Conservation (phyloP, 2,797 vertebrate species). For the Gallinago nigripennis region DNA sequence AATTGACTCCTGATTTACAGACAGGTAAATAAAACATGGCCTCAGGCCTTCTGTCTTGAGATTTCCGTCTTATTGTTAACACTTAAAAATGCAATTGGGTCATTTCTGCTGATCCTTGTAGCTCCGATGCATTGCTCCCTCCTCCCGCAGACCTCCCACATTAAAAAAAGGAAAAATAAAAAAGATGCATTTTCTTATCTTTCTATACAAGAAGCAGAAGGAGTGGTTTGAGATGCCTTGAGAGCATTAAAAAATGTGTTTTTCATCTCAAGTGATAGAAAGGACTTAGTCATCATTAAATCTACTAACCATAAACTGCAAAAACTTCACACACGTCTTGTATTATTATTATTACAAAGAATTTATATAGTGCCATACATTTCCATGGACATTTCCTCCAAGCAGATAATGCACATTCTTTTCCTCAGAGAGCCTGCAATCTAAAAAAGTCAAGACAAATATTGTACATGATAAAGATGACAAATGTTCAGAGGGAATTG, state of each 20-base stretch:
- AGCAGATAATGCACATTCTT: slow-evolving; percentile 36
- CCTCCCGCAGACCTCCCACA: neutral
- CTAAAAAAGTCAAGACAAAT: slow-evolving; percentile 57
- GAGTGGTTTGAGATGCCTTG: neutral
- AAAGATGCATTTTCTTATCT: neutral
- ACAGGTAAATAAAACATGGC: neutral
- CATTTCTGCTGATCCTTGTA: neutral
- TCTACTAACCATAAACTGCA: neutral
- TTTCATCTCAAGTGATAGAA: slow-evolving; percentile 4
- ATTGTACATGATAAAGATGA: slow-evolving; percentile 46
- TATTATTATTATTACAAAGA: slow-evolving; percentile 46
- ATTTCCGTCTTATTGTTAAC: neutral
- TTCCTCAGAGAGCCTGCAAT: slow-evolving; percentile 20
- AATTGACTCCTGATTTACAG: neutral
- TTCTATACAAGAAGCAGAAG: neutral
- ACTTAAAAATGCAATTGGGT: neutral
- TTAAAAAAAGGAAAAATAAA: neutral
- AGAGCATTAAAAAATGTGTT: neutral
- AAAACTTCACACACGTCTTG: slow-evolving; percentile 6
- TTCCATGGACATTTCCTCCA: neutral
- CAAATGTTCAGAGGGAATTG: slow-evolving; percentile 35
- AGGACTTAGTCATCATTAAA: slow-evolving; percentile 1
- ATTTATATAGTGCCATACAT: slow-evolving; percentile 32
- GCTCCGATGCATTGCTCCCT: neutral
- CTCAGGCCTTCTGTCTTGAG: neutral